Conservation (phyloP, 1,140 invertebrate genomes). For the silkworm (Bombyx mori) region DNA sequence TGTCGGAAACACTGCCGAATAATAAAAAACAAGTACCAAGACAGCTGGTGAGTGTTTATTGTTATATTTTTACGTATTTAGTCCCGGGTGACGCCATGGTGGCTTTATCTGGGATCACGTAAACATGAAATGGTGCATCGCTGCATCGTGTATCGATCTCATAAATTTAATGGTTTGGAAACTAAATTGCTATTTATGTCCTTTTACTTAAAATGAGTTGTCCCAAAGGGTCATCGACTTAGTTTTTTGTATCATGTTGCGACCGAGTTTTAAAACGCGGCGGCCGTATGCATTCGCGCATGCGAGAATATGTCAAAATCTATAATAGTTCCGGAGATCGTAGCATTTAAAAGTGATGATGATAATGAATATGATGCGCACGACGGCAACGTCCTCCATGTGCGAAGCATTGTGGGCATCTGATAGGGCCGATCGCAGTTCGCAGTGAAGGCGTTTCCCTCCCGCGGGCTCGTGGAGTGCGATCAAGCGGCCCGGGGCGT, state of each 20-base stretch:
- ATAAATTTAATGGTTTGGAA: constrained; percentile 33
- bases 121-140: constrained; percentile 72
- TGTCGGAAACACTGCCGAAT: constrained; percentile 71
- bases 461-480: constrained; percentile 41
- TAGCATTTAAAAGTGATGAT: constrained; percentile 38
- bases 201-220: too few relatives aligned
- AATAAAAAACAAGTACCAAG: constrained; percentile 68
- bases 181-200: too few relatives aligned
- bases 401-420: constrained; percentile 45
- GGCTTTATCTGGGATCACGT: constrained; percentile 73
- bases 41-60: constrained; percentile 69
- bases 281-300: constrained; percentile 68
- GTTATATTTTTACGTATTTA: constrained; percentile 66
- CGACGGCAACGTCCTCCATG: constrained; percentile 35
- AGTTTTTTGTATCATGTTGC: constrained; percentile 60
- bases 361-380: constrained; percentile 38
- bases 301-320: constrained; percentile 70
- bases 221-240: constrained; percentile 46
- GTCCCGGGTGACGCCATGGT: constrained; percentile 72
- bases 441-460: constrained; percentile 51
- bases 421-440: constrained; percentile 33
- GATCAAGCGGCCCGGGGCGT: constrained; percentile 50
- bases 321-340: constrained; percentile 64
- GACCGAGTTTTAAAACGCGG: constrained; percentile 66
- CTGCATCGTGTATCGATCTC: constrained; percentile 69